A percentile compares a stretch with the other conserved stretches of the same genome.
These are phyloP conservation scores for Apamea sordens DNA, from an alignment of 2,888 invertebrate genomes.

Conservation along the genomic window DNA sequence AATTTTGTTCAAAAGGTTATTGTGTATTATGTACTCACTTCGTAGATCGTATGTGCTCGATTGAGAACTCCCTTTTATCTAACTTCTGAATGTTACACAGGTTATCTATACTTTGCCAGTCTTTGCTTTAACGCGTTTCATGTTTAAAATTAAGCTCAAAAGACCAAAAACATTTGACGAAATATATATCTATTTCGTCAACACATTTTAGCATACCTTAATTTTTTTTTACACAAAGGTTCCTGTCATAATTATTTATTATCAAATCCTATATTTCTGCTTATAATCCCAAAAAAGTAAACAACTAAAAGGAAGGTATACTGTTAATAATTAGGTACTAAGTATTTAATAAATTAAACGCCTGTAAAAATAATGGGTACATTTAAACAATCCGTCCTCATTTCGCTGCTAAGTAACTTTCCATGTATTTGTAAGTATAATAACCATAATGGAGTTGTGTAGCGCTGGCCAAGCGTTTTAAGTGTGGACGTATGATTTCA, in stretches of 20 bases:
- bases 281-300: neutral
- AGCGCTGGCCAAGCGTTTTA: neutral
- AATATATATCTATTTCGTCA: no score
- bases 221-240: neutral
- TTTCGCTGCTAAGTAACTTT: conserved; percentile 51
- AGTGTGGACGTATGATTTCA: neutral
- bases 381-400: conserved; percentile 29
- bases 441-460: neutral
- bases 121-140: neutral
- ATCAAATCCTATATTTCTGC: neutral
- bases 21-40: neutral
- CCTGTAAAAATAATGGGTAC: neutral
- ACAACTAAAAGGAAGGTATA: no score
- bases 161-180: neutral
- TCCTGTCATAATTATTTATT: neutral
- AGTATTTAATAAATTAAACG: neutral
- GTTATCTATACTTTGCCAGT: neutral
- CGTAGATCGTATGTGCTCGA: neutral
- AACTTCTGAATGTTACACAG: no score
- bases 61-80: neutral
- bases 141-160: neutral
- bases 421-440: conserved; percentile 36
- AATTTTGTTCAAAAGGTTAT: neutral
- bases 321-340: neutral
- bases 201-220: neutral